These are phyloP conservation scores for Cynoglossus semilaevis DNA, from an alignment of 2,113 vertebrate genomes.

Conservation along the genomic window DNA sequence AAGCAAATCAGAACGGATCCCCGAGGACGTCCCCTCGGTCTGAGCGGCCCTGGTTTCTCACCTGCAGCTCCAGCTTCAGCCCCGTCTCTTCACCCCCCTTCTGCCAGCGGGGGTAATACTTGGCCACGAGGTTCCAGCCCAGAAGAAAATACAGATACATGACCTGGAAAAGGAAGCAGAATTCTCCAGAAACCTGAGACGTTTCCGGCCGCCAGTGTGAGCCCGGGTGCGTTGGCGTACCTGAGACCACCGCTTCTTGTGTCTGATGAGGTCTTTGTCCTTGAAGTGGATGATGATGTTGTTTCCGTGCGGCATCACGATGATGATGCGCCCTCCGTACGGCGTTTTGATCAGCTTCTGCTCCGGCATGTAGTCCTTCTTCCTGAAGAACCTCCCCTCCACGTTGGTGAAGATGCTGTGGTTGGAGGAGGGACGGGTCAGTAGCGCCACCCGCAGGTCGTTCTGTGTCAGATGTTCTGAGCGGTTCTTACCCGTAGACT, in stretches of 20 bases:
- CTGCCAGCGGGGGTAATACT: conserved; percentile 34
- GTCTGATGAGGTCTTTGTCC: conserved; percentile 65
- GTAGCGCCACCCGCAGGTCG: neutral
- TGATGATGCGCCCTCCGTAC: conserved; percentile 64
- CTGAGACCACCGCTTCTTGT: conserved; percentile 77
- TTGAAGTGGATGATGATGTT: conserved; percentile 64
- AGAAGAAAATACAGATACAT: conserved; percentile 73
- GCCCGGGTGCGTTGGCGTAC: conserved; percentile 25
- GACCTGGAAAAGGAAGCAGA: conserved; percentile 36
- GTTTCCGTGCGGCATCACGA: conserved; percentile 68
- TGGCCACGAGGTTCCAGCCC: conserved; percentile 60
- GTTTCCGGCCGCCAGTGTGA: neutral
- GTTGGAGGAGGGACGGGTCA: neutral
- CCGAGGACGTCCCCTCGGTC: too few species aligned
- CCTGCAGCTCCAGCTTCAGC: conserved; percentile 32
- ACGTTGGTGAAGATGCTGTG: conserved; percentile 64
- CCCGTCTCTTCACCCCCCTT: neutral
- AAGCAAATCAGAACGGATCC: neutral
- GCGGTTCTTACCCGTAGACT: conserved; percentile 56
- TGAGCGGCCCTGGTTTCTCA: conserved; percentile 12
- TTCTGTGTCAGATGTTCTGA: neutral
- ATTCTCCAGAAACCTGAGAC: neutral
- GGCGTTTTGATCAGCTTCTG: conserved; percentile 56
- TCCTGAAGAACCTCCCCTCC: conserved; percentile 33
- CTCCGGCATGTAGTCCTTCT: conserved; percentile 1